Conservation (phyloP, 2,888 invertebrate genomes). For the Suillia variegata region DNA sequence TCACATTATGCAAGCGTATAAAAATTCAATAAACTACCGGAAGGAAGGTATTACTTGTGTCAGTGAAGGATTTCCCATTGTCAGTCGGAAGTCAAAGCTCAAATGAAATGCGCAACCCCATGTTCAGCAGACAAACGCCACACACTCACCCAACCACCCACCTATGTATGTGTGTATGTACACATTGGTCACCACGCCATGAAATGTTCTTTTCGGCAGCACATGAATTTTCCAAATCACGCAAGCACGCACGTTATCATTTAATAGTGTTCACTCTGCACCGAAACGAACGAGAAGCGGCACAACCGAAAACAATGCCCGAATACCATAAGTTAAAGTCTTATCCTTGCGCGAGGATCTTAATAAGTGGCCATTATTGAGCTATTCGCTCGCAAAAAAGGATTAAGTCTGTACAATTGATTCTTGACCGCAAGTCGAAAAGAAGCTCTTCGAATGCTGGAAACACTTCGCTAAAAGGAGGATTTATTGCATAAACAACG, state of each 20-base stretch:
- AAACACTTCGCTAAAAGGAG: constrained; percentile 18
- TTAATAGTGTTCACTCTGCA: constrained; percentile 6
- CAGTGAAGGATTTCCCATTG: constrained; percentile 21
- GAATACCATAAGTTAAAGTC: constrained; percentile 40
- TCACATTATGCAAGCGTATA: background rate
- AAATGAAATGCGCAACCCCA: background rate
- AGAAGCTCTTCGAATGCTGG: background rate
- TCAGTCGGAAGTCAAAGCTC: constrained; percentile 18
- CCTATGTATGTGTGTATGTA: too few relatives aligned
- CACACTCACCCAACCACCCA: background rate
- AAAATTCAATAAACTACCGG: constrained; percentile 16
- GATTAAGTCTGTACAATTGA: constrained; percentile 42
- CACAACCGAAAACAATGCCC: constrained; percentile 46
- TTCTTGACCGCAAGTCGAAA: constrained; percentile 39
- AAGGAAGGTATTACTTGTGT: constrained; percentile 23
- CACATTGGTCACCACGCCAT: too few relatives aligned
- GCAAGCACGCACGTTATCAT: constrained; percentile 10
- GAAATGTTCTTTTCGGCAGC: too few relatives aligned
- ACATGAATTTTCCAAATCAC: constrained; percentile 24
- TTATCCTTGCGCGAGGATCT: constrained; percentile 41
- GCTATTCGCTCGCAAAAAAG: constrained; percentile 20
- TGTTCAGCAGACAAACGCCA: background rate
- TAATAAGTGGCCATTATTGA: constrained; percentile 48
- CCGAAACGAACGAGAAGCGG: constrained; percentile 1
- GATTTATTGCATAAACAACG: constrained; percentile 15